phyloP scores from a whole-genome alignment of 2,888 invertebrate species.

The Aporophyla nigra region DNA sequence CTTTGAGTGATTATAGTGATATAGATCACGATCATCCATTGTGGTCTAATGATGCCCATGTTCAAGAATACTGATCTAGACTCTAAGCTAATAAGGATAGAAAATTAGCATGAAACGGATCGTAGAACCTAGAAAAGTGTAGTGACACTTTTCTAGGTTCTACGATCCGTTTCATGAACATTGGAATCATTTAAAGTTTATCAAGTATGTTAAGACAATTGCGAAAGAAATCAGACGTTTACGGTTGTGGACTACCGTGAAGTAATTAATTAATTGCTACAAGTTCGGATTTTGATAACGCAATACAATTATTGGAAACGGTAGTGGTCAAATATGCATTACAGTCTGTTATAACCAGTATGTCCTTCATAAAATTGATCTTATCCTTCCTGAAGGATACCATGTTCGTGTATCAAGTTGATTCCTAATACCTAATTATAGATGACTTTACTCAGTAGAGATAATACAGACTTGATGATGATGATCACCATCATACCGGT shows the following conservation, averaged over 20 bases:
- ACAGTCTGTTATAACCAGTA: background rate
- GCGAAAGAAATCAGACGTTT: slow-evolving; percentile 10
- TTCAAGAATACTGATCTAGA: slow-evolving; percentile 26
- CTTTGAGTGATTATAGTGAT: background rate
- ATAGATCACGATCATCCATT: slow-evolving; percentile 29
- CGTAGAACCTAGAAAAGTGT: background rate
- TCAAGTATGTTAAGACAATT: slow-evolving; percentile 4
- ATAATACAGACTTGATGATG: background rate
- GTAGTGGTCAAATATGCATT: background rate
- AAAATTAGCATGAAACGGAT: slow-evolving; percentile 27
- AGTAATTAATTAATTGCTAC: slow-evolving; percentile 18
- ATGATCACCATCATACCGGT: background rate
- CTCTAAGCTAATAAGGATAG: slow-evolving; percentile 31
- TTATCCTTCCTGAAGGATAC: background rate
- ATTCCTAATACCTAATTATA: background rate
- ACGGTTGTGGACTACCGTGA: slow-evolving; percentile 7
- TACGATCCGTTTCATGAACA: no score
- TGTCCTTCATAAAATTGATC: background rate
- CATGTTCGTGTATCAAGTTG: no score
- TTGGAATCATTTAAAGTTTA: slow-evolving; percentile 5
- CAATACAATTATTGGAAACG: slow-evolving; percentile 4
- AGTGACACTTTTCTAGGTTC: no score
- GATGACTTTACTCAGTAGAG: background rate
- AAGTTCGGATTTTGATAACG: slow-evolving; percentile 18
- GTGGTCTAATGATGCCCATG: slow-evolving; percentile 48